Evolutionary conservation across 2,888 invertebrate species (phyloP), one percentile per base, ranked within the genome.

Genomic region (Phlogophora meticulosa): DNA sequence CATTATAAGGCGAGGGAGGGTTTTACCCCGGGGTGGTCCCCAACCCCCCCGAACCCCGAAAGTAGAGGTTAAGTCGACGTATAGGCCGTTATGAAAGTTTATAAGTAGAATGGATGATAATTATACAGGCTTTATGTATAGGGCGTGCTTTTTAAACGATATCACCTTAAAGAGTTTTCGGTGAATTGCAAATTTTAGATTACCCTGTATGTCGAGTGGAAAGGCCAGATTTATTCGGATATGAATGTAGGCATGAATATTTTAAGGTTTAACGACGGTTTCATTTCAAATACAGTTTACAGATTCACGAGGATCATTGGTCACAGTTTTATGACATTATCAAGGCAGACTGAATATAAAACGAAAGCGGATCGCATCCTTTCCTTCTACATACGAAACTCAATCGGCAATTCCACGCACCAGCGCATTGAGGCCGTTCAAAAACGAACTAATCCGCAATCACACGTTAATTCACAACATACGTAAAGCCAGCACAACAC

Each of bases 51-150:
- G 73, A 82, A 81, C 88, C 90, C 93, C 92, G 85, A 94, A 94
- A 94, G 94, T 93, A 92, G 93, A 93, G 94, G 93, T 93, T 94
- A 93, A 94, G 93, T 91, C 95, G 95, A 95, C 94, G 94, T 95
- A 95, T 95, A 94, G 94, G 93, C 94, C 94, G 92, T 95, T 95
- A 93, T 93, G 93, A 94, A 95, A 95, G 93, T 95, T 95, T 95
- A 94, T 95, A 95, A 95, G 95, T 94, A 93, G 92, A 94, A 95
- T 92, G 93, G 94, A 95, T 95, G 95, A 94, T 95, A 95, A 95
- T 95, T 95, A 95, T 93, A 92, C 89, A 90, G 87, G 91, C 83
- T 93, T 92, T 93, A 94, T 92, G 92, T 92, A 90, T 88, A 89
- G 87, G 88, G 92, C 92, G 93, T 93, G 94, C 91, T 91, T 92